phyloP scores from a whole-genome alignment of 2,888 invertebrate genomes.

The Bimastos eiseni region DNA sequence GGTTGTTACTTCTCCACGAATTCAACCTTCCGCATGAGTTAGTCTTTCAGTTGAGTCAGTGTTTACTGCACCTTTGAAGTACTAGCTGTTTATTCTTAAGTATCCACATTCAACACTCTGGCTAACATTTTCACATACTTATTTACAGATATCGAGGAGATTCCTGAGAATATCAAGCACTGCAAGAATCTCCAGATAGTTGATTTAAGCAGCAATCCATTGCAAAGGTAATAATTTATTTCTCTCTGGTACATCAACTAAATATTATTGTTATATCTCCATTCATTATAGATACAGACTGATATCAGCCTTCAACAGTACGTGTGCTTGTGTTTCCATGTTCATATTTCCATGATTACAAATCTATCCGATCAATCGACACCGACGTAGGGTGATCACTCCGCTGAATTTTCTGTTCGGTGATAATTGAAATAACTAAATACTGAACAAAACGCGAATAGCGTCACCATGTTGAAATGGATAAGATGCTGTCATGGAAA shows the following conservation, averaged over 20 bases:
- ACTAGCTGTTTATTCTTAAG: not conserved
- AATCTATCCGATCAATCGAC: too few species aligned
- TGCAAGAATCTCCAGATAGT: slow-evolving; percentile 90
- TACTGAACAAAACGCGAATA: not conserved
- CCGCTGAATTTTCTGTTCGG: too few species aligned
- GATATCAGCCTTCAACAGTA: too few species aligned
- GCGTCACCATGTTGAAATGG: not conserved
- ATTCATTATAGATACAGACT: not conserved
- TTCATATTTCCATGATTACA: not conserved
- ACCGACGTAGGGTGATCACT: too few species aligned
- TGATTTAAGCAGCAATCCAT: slow-evolving; percentile 98
- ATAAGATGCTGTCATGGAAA: not conserved
- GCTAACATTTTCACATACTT: not conserved
- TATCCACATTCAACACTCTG: not conserved
- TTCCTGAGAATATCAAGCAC: slow-evolving; percentile 96
- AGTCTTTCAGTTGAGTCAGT: not conserved
- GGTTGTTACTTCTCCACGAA: too few species aligned
- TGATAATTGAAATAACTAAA: too few species aligned
- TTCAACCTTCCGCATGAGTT: not conserved
- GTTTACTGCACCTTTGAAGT: not conserved
- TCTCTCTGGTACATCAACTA: not conserved
- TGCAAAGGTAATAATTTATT: slow-evolving; percentile 69
- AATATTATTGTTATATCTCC: not conserved
- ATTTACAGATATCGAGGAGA: slow-evolving; percentile 91
- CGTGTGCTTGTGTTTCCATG: not conserved